phyloP scores from a whole-genome alignment of 2,888 invertebrate species.

The Flexamia atlantica region DNA sequence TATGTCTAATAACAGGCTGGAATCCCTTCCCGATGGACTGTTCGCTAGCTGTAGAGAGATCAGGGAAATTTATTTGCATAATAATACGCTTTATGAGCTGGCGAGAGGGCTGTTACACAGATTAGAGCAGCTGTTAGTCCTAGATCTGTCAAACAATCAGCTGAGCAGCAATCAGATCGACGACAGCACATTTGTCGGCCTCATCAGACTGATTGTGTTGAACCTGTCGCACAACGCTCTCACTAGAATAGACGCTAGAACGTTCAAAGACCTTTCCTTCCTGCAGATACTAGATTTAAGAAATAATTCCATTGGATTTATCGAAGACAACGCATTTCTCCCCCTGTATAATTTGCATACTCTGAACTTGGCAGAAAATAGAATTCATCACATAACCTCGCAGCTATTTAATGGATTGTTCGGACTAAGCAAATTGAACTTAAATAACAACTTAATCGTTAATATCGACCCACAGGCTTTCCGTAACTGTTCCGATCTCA shows the following conservation, averaged over 20 bases:
- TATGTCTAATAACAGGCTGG: conserved; percentile 91
- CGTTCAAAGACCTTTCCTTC: conserved; percentile 92
- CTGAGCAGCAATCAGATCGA: conserved; percentile 91
- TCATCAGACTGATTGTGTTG: conserved; percentile 90
- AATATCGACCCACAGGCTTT: conserved; percentile 89
- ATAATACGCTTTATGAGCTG: conserved; percentile 90
- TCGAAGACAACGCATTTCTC: conserved; percentile 92
- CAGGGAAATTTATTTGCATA: conserved; percentile 89
- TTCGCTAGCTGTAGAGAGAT: conserved; percentile 90
- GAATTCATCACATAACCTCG: conserved; percentile 88
- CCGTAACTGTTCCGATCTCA: conserved; percentile 91
- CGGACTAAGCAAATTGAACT: conserved; percentile 89
- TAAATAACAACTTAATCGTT: conserved; percentile 91
- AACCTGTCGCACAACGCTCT: conserved; percentile 93
- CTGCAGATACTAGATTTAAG: conserved; percentile 91
- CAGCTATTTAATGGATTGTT: conserved; percentile 90
- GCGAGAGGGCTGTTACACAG: conserved; percentile 91
- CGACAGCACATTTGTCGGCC: conserved; percentile 90
- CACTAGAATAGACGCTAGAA: conserved; percentile 88
- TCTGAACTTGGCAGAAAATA: conserved; percentile 92
- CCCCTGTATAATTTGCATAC: conserved; percentile 94
- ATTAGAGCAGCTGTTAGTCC: conserved; percentile 88
- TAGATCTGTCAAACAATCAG: conserved; percentile 91
- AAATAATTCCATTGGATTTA: conserved; percentile 92
- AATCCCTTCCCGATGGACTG: conserved; percentile 87